Conservation (phyloP, 1,140 invertebrate genomes). For the Dendroctonus valens region DNA sequence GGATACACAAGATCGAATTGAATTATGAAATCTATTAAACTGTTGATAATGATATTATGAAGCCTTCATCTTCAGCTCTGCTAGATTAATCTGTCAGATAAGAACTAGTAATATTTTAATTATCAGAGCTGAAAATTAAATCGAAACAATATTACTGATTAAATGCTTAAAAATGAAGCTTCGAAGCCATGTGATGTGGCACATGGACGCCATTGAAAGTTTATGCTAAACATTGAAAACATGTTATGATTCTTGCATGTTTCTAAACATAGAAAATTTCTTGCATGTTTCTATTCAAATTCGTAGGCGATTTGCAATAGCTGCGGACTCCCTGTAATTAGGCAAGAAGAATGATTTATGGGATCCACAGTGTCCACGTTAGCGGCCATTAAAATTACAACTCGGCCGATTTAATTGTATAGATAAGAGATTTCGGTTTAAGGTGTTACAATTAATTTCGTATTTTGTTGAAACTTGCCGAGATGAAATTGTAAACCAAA, state of each 20-base stretch:
- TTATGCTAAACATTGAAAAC: background rate
- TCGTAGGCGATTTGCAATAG: constrained; percentile 22
- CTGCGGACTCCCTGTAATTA: constrained; percentile 25
- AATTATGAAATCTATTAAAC: background rate
- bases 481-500: no score
- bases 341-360: constrained; percentile 31
- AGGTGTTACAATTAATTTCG: constrained; percentile 30
- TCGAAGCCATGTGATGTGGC: background rate
- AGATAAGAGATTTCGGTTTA: constrained; percentile 26
- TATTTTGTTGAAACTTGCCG: background rate
- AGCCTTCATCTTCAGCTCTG: background rate
- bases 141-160: background rate
- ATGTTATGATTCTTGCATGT: no score
- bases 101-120: background rate
- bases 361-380: constrained; percentile 29
- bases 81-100: background rate
- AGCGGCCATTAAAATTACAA: constrained; percentile 30
- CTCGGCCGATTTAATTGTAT: constrained; percentile 25
- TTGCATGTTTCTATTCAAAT: constrained; percentile 9
- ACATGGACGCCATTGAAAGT: background rate
- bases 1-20: no score
- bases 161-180: background rate
- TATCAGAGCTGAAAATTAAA: background rate
- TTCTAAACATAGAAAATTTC: constrained; percentile 12
- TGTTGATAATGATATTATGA: no score